A percentile compares a stretch with the other conserved stretches of the same genome.
phyloP scores from a whole-genome alignment of 2,797 vertebrate genomes.

The Sylvilagus floridanus region DNA sequence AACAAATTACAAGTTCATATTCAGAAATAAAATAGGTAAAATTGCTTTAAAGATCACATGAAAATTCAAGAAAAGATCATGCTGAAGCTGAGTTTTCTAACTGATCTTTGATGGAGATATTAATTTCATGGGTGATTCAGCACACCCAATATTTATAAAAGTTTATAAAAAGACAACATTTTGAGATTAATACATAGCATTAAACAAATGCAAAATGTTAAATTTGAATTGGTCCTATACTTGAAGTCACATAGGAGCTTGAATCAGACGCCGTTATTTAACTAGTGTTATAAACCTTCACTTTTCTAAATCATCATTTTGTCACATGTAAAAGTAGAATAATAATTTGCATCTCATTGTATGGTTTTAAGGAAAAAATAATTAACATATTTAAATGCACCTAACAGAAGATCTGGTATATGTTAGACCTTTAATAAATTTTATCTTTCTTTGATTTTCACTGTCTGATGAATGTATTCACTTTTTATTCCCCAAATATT shows the following conservation, averaged over 20 bases:
- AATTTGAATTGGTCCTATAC: neutral
- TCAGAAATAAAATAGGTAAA: neutral
- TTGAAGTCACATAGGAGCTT: neutral
- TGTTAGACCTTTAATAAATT: neutral
- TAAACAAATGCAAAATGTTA: neutral
- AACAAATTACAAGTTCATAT: neutral
- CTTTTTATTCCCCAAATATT: neutral
- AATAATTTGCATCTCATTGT: neutral
- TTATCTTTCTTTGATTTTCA: neutral
- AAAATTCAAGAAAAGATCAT: neutral
- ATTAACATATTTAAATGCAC: neutral
- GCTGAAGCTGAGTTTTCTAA: neutral
- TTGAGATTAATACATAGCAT: neutral
- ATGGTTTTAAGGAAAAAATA: neutral
- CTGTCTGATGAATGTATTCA: neutral
- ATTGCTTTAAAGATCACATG: conserved; percentile 13
- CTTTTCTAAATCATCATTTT: neutral
- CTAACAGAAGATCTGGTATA: neutral
- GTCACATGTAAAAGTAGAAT: neutral
- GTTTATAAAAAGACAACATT: no score
- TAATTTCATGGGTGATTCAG: neutral
- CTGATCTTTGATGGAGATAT: neutral
- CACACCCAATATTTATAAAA: neutral
- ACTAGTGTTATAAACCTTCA: neutral
- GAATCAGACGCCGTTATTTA: neutral